Evolutionary conservation across 92 coral and sea anemone genomes (phyloP).

Genomic region (Metridium senile): DNA sequence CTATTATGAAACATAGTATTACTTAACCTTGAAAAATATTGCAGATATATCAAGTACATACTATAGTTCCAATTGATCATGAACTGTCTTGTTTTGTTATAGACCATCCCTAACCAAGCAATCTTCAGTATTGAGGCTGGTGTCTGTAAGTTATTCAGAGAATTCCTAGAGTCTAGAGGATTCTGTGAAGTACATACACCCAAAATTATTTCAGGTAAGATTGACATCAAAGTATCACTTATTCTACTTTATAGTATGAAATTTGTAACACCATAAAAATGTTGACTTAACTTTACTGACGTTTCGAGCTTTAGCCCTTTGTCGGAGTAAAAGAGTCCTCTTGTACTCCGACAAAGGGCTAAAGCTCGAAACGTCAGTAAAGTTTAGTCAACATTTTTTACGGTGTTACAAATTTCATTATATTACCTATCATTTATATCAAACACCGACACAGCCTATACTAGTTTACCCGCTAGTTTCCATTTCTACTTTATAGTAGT

Average conservation of each 20-base stretch:
- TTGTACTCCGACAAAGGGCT: too few species aligned
- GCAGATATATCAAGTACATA: neutral
- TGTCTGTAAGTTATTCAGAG: constrained; percentile 83
- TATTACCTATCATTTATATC: neutral
- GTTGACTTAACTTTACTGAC: too few species aligned
- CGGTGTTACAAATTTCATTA: too few species aligned
- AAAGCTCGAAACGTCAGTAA: too few species aligned
- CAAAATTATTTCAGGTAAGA: constrained; percentile 93
- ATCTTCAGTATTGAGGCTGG: constrained; percentile 94
- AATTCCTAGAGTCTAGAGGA: constrained; percentile 77
- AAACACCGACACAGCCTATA: neutral
- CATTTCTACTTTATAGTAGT: too few species aligned
- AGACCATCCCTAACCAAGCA: constrained; percentile 98
- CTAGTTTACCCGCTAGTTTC: too few species aligned
- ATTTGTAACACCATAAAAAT: too few species aligned
- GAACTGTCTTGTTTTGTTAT: neutral
- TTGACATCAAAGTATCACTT: too few species aligned
- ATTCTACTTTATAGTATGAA: too few species aligned
- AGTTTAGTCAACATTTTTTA: too few species aligned
- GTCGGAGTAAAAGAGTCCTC: too few species aligned
- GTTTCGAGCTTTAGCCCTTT: too few species aligned
- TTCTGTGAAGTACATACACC: constrained; percentile 96
- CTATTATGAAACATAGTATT: neutral
- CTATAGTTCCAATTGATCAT: neutral
- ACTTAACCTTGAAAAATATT: neutral